Evolutionary conservation across 2,888 invertebrate genomes (phyloP), one percentile per base, ranked within the genome.

Genomic region (Spisula solida): DNA sequence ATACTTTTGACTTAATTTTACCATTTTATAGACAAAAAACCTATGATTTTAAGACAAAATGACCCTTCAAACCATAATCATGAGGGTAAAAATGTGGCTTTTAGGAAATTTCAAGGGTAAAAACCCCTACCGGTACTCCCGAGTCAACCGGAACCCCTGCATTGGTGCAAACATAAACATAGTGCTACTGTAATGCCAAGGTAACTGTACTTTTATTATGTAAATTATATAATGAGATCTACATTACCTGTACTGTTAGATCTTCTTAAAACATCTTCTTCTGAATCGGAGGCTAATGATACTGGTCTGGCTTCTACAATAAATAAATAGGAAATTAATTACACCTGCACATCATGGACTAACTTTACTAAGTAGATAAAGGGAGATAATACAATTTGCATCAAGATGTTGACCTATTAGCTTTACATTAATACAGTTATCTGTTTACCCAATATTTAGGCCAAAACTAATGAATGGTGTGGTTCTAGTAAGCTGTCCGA

Each of bases 291-390:
- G 31, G 95, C 93, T 60, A 94, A 75, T 75, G 75, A 75, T n/a
- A 94, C 90, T 41, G 94, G 94, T 66, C 97, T 94, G 29, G 94
- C 94, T 88, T 94, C 95, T 95, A 93, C 20, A 66, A 66, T 66
- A 66, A 66, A 66, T 10, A 66, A 66, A 66, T n/a, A n/a, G n/a
- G n/a, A 66, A 66, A 25, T n/a, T 66, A 66, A 66, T 34, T 75
- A 75, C 31, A 16, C 75, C 25, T 18, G 18, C 31, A 41, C 41
- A 41, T 5, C 41, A 41, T 41, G 41, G 41, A 41, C 8, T 2
- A 5, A 41, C 41, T 41, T 75, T 4, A 75, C 8, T 34, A 75
- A 14, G 29, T 16, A 75, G 31, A 34, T 31, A 75, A 75, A 75
- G 75, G 75, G 75, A 75, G 75, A 75, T 16, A 75, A 75, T 31